Base-by-base conservation (phyloP, 1,140 invertebrate genomes). In the Drosophila subobscura region DNA sequence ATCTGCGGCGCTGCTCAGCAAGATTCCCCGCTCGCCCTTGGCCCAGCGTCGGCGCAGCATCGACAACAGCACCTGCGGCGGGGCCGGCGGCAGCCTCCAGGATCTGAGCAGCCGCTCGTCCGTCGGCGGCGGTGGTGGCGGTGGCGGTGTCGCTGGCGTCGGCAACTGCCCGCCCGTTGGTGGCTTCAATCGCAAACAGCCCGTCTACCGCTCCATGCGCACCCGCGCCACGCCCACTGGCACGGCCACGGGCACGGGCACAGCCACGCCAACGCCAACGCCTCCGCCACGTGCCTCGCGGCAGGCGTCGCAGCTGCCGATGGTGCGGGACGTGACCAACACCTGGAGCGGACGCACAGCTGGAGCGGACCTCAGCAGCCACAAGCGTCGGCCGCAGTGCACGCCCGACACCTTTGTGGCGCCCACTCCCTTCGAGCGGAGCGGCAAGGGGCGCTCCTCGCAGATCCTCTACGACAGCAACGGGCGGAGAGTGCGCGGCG, bases 261-360 rank as follows among this genome's bases (percentile, higher is more conserved):
- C 16, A 41, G 40, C 37, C 1, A 49, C 60, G 20, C 12, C 52
- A 12, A 20, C 44, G 2, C 33, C 56, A 0, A 41, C 20, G 14
- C 54, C 55, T 8, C 51, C 58, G 3, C 52, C 74, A 5, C 60
- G 79, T 7, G 33, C 33, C 33, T 40, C 58, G 25, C 72, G 66
- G 6, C 66, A 79, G 47, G 90, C 92, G 61, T 91, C 91, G 90
- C 91, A 92, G 88, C 12, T 91, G 83, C 81, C 81, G 4, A 65
- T n/a, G 72, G 92, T 52, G 77, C 92, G 60, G 72, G 90, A 76
- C 90, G 91, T 85, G n/a, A 94, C 93, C 44, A 95, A 95, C 64
- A 96, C 95, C 0, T 96, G 95, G 95, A 95, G 94, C 70, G 95
- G 95, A 2, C 92, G 95, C 46, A 92, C 91, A 0, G 64, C 65